Conservation (phyloP, 2,113 vertebrate genomes). For the Aegotheles bennettii region DNA sequence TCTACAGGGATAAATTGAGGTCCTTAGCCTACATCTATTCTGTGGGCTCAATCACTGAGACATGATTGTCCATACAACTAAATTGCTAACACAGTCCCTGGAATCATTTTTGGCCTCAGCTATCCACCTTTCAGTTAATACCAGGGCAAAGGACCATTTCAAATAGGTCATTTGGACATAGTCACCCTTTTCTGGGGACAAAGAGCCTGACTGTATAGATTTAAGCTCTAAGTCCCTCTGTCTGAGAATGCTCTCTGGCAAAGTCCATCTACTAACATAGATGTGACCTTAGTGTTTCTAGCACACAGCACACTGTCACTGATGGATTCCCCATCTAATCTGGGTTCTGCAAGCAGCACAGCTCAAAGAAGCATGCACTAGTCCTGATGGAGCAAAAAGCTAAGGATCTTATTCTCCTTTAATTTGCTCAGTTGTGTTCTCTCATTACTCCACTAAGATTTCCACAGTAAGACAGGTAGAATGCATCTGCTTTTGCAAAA, state of each 20-base stretch:
- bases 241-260: neutral
- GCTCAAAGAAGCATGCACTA: neutral
- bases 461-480: neutral
- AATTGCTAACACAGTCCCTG: neutral
- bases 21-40: neutral
- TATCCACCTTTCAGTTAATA: neutral
- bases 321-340: neutral
- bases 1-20: conserved; percentile 50
- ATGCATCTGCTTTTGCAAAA: neutral
- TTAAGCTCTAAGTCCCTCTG: neutral
- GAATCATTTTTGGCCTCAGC: neutral
- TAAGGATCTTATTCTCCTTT: neutral
- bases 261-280: neutral
- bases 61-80: conserved; percentile 5
- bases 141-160: neutral
- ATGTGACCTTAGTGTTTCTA: neutral
- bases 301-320: neutral
- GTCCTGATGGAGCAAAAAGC: neutral
- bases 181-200: neutral
- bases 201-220: neutral
- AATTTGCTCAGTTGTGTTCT: neutral
- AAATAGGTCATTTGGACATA: neutral
- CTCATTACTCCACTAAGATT: neutral
- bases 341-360: neutral
- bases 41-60: neutral